Evolutionary conservation across 2,113 vertebrate genomes (phyloP).

Genomic region (Cyanoderma ruficeps): DNA sequence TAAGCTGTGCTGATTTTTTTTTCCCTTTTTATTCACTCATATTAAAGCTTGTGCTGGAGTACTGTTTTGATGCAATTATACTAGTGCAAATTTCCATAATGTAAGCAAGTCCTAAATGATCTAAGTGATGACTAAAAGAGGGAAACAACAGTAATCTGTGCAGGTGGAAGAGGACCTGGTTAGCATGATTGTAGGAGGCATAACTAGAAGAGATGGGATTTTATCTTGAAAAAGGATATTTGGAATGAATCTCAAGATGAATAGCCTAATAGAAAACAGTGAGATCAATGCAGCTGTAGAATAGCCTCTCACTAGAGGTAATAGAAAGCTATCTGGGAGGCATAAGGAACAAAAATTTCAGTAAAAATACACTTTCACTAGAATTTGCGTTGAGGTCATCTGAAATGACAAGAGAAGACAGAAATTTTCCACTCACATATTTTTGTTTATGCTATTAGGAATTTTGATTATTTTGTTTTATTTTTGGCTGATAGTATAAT

Average conservation of each 20-base stretch:
- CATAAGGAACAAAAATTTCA: neutral
- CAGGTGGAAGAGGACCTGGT: conserved; percentile 6
- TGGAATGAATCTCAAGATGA: neutral
- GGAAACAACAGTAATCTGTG: conserved; percentile 11
- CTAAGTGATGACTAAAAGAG: conserved; percentile 13
- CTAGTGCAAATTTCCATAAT: conserved; percentile 25
- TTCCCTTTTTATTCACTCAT: neutral
- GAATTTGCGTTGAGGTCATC: neutral
- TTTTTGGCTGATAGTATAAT: neutral
- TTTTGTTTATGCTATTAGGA: neutral
- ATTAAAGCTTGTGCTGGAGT: conserved; percentile 4
- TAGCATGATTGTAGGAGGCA: neutral
- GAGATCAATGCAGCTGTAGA: neutral
- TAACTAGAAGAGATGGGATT: conserved; percentile 25
- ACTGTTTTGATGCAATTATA: conserved; percentile 37
- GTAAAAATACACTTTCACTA: neutral
- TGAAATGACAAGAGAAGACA: neutral
- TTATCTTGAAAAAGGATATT: neutral
- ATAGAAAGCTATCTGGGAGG: neutral
- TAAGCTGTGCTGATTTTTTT: neutral
- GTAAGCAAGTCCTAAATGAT: conserved; percentile 21
- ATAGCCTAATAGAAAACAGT: neutral
- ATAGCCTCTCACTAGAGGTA: neutral
- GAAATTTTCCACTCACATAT: neutral
- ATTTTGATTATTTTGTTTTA: neutral